Base-by-base conservation (phyloP, 2,113 vertebrate species). In the Apteryx mantelli region DNA sequence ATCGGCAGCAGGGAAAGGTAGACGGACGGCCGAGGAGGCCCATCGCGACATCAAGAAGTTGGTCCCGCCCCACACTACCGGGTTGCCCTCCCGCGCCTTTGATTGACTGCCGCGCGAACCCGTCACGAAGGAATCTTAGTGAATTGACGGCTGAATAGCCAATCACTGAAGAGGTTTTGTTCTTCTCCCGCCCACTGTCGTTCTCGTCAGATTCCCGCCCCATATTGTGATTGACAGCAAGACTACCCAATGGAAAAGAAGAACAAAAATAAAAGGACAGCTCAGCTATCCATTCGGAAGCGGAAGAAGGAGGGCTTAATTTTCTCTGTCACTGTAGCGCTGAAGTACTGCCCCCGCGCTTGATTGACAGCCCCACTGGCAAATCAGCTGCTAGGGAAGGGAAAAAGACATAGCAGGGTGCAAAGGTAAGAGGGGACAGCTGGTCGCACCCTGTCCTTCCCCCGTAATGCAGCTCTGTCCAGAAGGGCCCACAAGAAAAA, bases 231-330 rank as follows among this genome's bases (percentile, higher is more conserved):
- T 25, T 13, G 85, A 86, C 85, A 83, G 55, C 34, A 4, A 19
- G 5, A 5, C 0, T 4, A 20, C 5, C 85, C 96, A 96, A 77
- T 89, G 10, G 50, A 13, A 65, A 7, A 19, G 28, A 15, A 4
- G 8, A 30, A 9, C 5, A 38, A 5, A n/a, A 52, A 42, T 73
- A 60, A 93, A 95, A 69, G 90, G 95, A 91, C 95, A 96, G 94
- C 94, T 93, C 93, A 89, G 85, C 89, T 42, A 63, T 91, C 96
- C 93, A 90, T 3, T 96, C 71, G 82, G 82, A 87, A 90, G 76
- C 89, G 90, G 93, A 90, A 95, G 18, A 82, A 82, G 95, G 95
- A 56, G 93, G 95, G 93, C 50, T 80, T 52, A 77, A 25, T 74
- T 88, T 91, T 83, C 82, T 85, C 89, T 79, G 80, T 93, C 84